Percentiles rank a stretch among this genome's conserved stretches.
phyloP scores from a whole-genome alignment of 2,113 vertebrate species.

The Thunnus thynnus region DNA sequence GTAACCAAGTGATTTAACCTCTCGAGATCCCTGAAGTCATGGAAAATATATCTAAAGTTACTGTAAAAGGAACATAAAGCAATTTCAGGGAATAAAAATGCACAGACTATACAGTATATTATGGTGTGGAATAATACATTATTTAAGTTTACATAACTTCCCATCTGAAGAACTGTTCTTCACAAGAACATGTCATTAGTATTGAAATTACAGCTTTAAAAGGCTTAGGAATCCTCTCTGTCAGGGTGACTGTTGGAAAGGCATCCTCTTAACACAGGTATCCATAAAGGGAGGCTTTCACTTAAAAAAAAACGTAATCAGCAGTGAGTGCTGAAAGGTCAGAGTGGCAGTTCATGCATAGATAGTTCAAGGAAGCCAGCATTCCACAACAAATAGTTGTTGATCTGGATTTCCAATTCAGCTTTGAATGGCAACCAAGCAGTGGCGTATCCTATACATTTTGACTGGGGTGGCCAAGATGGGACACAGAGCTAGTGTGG shows the following conservation, averaged over 20 bases:
- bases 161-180: not conserved
- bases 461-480: too few relatives aligned
- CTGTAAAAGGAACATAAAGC: constrained; percentile 12
- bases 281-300: constrained; percentile 4
- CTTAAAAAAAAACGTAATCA: constrained; percentile 25
- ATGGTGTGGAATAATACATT: not conserved
- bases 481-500: too few relatives aligned
- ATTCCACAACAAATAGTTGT: not conserved
- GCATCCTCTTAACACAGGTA: constrained; percentile 7
- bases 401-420: constrained; percentile 58
- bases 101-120: not conserved
- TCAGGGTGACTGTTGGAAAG: constrained; percentile 11
- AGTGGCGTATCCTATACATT: too few relatives aligned
- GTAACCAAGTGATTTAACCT: constrained; percentile 52
- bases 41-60: constrained; percentile 13
- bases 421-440: constrained; percentile 15
- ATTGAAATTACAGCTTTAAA: constrained; percentile 8
- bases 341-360: constrained; percentile 6
- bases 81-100: constrained; percentile 3
- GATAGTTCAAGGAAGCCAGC: not conserved
- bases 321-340: constrained; percentile 25
- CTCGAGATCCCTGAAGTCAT: constrained; percentile 10
- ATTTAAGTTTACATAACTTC: not conserved
- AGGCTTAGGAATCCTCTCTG: not conserved
- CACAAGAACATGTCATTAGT: constrained; percentile 8